Base-by-base conservation (phyloP, 2,113 vertebrate genomes). In the Erinaceus europaeus region DNA sequence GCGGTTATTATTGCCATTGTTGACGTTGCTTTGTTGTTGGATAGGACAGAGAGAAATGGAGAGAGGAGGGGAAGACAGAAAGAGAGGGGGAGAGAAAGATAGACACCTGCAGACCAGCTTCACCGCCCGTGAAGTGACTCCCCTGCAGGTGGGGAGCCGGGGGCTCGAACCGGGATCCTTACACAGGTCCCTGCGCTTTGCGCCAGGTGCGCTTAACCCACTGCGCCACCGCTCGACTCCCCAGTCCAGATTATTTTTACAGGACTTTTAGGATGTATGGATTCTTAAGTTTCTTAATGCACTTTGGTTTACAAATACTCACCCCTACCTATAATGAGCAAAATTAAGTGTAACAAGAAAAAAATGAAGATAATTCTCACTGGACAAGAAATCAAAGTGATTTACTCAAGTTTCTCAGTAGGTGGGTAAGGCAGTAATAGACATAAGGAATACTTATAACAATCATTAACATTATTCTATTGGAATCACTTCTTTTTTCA, bases 281-380 rank as follows among this genome's bases (percentile, higher is more conserved):
- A 67, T 32, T 36, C 53, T 61, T 65, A 84, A 62, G 23, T 77
- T 23, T 86, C 48, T 55, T 52, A 55, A 40, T 36, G 68, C 29
- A 69, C 17, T 12, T 78, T 67, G 73, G 75, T 72, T 92, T 29
- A 91, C 57, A 52, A 77, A 89, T 87, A 40, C 36, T 94, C 32
- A 78, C 34, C 25, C 67, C 61, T 57, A 65, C 36, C 55, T 74
- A 15, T 73, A 78, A 38, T 42, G 80, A 76, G 57, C 77, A 78
- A 83, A 79, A 74, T 85, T 62, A 73, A 32, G 21, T 69, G 6
- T 64, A 76, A 52, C 82, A 89, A 92, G 78, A 90, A 83, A 90
- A 83, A 57, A 76, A 74, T 40, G 29, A n/a, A n/a, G n/a, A 18
- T 77, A 4, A 73, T 76, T 83, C 83, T 77, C 68, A 83, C 65